phyloP scores from a whole-genome alignment of 2,797 vertebrate species.

The Clangula hyemalis region DNA sequence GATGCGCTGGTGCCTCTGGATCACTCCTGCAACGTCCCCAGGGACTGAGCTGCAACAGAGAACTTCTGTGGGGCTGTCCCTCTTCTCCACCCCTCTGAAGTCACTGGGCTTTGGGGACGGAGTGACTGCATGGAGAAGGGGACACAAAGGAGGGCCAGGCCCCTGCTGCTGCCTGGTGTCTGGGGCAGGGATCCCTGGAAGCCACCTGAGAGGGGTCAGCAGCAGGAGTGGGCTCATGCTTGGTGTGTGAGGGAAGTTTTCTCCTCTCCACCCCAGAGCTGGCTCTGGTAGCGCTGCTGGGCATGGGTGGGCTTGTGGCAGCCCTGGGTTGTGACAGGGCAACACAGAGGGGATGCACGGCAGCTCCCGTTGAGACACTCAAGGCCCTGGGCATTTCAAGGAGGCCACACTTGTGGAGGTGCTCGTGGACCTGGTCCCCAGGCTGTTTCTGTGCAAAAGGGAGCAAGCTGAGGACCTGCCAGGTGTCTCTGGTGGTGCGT shows the following conservation, averaged over 20 bases:
- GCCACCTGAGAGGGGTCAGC: neutral
- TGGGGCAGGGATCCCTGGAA: rapidly evolving
- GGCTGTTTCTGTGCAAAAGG: neutral
- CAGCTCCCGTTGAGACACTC: neutral
- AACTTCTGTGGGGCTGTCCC: neutral
- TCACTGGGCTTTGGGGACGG: neutral
- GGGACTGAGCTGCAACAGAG: neutral
- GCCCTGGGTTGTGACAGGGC: neutral
- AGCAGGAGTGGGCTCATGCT: rapidly evolving
- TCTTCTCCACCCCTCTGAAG: neutral
- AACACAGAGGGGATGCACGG: neutral
- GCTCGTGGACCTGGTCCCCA: neutral
- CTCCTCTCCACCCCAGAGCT: neutral
- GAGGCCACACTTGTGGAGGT: neutral
- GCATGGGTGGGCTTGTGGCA: neutral
- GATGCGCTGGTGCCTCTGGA: neutral
- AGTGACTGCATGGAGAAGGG: too few species aligned
- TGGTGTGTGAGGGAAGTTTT: neutral
- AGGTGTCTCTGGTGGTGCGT: neutral
- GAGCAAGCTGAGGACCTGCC: neutral
- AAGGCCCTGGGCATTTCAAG: neutral
- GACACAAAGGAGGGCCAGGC: neutral
- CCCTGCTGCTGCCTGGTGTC: neutral
- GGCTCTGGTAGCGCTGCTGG: neutral
- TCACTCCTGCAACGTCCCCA: neutral